phyloP scores from a whole-genome alignment of 2,888 invertebrate species.

The Bombyx huttoni region DNA sequence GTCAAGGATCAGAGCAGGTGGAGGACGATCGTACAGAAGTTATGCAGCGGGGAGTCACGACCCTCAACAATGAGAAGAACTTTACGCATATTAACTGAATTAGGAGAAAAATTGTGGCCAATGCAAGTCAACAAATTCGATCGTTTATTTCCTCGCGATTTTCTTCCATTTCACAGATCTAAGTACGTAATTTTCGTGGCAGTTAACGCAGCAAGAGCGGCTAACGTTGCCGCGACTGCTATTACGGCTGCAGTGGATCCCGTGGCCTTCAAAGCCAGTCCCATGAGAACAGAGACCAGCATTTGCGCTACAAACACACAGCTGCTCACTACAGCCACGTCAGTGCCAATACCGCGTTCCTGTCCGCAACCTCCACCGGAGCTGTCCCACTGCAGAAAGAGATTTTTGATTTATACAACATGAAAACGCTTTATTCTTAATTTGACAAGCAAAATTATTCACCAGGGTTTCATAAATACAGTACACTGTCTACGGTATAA shows the following conservation, averaged over 20 bases:
- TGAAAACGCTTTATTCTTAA: no score
- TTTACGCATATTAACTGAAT: no score
- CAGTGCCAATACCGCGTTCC: constrained; percentile 93
- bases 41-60: no score
- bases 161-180: constrained; percentile 74
- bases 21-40: no score
- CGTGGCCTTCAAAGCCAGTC: constrained; percentile 82
- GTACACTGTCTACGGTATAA: no score
- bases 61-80: no score
- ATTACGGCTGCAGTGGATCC: constrained; percentile 93
- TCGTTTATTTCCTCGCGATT: no score
- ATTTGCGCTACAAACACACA: constrained; percentile 98
- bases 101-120: no score
- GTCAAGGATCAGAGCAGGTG: no score
- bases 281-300: constrained; percentile 88
- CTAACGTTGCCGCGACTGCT: constrained; percentile 85
- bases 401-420: neutral
- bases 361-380: constrained; percentile 64
- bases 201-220: constrained; percentile 86
- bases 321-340: constrained; percentile 93
- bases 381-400: constrained; percentile 49
- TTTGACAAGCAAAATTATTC: no score
- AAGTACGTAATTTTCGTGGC: constrained; percentile 93
- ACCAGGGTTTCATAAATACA: no score
- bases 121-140: no score